phyloP scores from a whole-genome alignment of 2,797 vertebrate species.

The Dromococcyx pavoninus region DNA sequence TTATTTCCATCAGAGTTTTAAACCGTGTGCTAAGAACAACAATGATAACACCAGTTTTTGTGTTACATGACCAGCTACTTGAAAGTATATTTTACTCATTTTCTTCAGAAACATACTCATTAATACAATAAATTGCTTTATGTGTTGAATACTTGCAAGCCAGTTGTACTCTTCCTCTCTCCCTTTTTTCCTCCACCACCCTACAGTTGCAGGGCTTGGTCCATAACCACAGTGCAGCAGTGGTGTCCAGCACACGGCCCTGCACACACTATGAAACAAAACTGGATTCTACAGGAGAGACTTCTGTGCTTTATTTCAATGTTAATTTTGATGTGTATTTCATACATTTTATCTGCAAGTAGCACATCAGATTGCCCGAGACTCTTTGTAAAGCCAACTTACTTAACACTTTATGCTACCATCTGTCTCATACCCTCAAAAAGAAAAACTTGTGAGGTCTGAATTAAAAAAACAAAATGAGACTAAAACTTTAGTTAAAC shows the following conservation, averaged over 20 bases:
- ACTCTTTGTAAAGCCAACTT: slow-evolving; percentile 43
- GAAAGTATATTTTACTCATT: neutral
- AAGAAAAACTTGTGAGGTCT: slow-evolving; percentile 33
- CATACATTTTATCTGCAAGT: neutral
- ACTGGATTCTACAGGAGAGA: neutral
- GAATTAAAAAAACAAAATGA: neutral
- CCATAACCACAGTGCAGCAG: neutral
- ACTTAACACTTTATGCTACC: slow-evolving; percentile 48
- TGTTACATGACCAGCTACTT: neutral
- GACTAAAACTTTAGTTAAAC: slow-evolving; percentile 32
- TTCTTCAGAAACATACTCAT: neutral
- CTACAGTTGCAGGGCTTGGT: neutral
- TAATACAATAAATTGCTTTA: neutral
- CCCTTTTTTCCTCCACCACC: neutral
- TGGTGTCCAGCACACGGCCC: fast-evolving
- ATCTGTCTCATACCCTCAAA: slow-evolving; percentile 49
- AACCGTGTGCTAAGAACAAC: neutral
- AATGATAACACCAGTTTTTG: neutral
- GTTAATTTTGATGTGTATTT: neutral
- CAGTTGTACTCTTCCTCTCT: neutral
- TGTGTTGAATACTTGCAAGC: neutral
- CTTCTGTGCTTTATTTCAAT: neutral
- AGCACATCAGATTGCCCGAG: slow-evolving; percentile 37
- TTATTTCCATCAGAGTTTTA: neutral
- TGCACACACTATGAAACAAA: neutral